Conservation (phyloP, 2,113 vertebrate genomes). For the Gopherus evgoodei region DNA sequence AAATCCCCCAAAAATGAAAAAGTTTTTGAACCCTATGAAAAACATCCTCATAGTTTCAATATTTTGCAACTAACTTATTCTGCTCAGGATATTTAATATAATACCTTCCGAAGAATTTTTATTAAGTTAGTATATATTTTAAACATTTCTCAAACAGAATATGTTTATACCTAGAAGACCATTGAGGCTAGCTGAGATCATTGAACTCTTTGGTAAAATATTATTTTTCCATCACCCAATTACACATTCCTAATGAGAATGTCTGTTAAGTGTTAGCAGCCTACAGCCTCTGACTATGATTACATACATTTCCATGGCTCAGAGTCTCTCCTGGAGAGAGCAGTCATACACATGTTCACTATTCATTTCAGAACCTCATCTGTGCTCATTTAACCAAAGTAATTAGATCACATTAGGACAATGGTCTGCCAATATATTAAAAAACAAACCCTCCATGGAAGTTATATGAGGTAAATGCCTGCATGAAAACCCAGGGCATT, state of each 20-base stretch:
- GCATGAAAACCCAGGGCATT: neutral
- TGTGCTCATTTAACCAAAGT: constrained; percentile 2
- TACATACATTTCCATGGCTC: neutral
- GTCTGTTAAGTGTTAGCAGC: neutral
- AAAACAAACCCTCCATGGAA: neutral
- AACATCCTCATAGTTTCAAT: neutral
- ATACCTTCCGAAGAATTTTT: neutral
- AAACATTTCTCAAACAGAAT: neutral
- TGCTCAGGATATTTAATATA: neutral
- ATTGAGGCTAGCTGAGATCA: neutral
- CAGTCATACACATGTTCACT: neutral
- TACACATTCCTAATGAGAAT: accelerated
- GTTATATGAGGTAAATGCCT: constrained; percentile 32
- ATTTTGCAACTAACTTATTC: neutral
- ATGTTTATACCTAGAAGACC: neutral
- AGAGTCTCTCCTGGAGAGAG: neutral
- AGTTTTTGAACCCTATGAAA: neutral
- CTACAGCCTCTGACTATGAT: neutral
- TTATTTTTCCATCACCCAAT: neutral
- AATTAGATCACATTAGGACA: neutral
- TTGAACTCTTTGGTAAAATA: neutral
- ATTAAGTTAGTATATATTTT: neutral
- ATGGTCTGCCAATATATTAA: constrained; percentile 24
- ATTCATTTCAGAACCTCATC: neutral
- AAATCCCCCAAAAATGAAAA: neutral